Evolutionary conservation across 2,113 vertebrate genomes (phyloP), one percentile per base, ranked within the genome.

Genomic region (Larimichthys polyactis): DNA sequence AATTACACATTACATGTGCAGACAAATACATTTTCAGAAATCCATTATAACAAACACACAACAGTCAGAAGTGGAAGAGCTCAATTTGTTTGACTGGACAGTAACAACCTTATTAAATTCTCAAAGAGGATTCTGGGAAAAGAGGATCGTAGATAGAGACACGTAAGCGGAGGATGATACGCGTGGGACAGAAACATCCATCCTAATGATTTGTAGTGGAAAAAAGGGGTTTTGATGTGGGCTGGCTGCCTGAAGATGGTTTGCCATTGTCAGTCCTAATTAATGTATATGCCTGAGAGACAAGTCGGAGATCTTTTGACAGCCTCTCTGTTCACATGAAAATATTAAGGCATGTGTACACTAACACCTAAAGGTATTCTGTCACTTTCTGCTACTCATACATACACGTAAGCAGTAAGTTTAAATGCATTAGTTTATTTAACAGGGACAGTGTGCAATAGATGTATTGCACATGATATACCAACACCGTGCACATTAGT

Each of bases 231-330:
- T 84, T 81, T 88, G 76, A 85, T 84, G 79, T 78, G 52, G 74
- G 76, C 79, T 81, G 48, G 32, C 59, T 71, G 86, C 62, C 83
- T 76, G 72, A 68, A 83, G 87, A 80, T 88, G 79, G 84, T 87
- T 86, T 83, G 72, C 72, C 36, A 78, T 83, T 76, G 60, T 89
- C 85, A 79, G 65, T 65, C 27, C 64, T 83, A 89, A 92, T 92
- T 88, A 88, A 90, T 90, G 77, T 84, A 71, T 48, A 70, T 71
- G 76, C 67, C 67, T 81, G 78, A 85, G 70, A 90, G 75, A 87
- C 84, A 81, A 59, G 48, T 24, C 46, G 9, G 4, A 79, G 48
- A 72, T 55, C 59, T 68, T 85, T 48, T 78, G 79, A 78, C 79
- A 87, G 72, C 44, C 22, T 5, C 16, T 59, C 46, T 69, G 66